These are phyloP conservation scores for Sylvicola cinctus DNA, from an alignment of 2,888 invertebrate species.

Conservation along the genomic window DNA sequence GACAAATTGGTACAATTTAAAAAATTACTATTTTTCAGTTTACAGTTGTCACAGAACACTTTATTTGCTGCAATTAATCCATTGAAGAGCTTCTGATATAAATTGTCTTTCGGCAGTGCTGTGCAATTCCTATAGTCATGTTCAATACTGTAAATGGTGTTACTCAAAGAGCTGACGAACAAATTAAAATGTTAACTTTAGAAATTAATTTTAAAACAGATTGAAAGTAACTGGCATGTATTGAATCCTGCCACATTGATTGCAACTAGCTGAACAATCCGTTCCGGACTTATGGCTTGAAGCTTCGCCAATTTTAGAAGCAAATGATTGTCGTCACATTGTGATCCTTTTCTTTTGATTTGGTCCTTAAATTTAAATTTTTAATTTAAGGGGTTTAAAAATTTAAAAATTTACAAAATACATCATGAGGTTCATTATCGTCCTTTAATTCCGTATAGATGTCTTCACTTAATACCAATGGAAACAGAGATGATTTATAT, in stretches of 20 bases:
- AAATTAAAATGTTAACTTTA: not conserved
- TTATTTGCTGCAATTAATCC: slow-evolving; percentile 24
- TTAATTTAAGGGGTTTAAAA: too few relatives aligned
- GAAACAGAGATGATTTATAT: too few relatives aligned
- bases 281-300: slow-evolving; percentile 31
- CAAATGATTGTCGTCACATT: slow-evolving; percentile 25
- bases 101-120: slow-evolving; percentile 20
- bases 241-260: slow-evolving; percentile 6
- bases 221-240: not conserved
- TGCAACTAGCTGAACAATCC: slow-evolving; percentile 26
- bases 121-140: slow-evolving; percentile 22
- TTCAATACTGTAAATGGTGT: not conserved
- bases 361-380: not conserved
- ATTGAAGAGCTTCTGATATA: slow-evolving; percentile 26
- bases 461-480: too few relatives aligned
- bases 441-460: too few relatives aligned
- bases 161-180: not conserved
- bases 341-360: slow-evolving; percentile 3
- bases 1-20: slow-evolving; percentile 7
- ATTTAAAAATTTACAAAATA: too few relatives aligned
- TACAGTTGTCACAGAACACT: slow-evolving; percentile 19
- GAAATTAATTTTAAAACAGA: not conserved
- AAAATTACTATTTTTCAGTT: not conserved
- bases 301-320: slow-evolving; percentile 28
- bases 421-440: too few relatives aligned